These are phyloP conservation scores for Ommatoiulus sabulosus DNA, from an alignment of 2,888 invertebrate genomes.

Conservation along the genomic window DNA sequence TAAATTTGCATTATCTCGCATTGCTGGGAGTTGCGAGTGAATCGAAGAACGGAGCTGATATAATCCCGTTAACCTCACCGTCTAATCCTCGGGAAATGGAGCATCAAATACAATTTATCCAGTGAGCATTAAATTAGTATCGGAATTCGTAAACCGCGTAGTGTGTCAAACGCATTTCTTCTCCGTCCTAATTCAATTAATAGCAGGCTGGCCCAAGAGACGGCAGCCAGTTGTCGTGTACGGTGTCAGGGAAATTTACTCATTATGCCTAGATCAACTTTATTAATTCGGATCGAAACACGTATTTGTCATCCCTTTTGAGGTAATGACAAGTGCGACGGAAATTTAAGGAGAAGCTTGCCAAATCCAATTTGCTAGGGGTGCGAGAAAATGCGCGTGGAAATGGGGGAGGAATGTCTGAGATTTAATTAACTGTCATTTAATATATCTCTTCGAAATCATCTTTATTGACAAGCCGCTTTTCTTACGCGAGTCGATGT, in stretches of 20 bases:
- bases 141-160: constrained; percentile 45
- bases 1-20: background rate
- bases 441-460: background rate
- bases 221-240: background rate
- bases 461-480: background rate
- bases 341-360: background rate
- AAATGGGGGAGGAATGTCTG: background rate
- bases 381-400: background rate
- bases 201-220: constrained; percentile 5
- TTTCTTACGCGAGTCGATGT: background rate
- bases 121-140: constrained; percentile 14
- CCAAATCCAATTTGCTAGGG: background rate
- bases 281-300: constrained; percentile 35
- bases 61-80: constrained; percentile 44
- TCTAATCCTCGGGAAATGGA: constrained; percentile 39
- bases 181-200: constrained; percentile 24
- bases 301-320: background rate
- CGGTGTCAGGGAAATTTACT: background rate
- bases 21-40: background rate
- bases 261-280: constrained; percentile 15
- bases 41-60: background rate
- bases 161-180: constrained; percentile 41
- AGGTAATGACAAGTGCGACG: background rate
- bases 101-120: constrained; percentile 52
- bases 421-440: background rate